Conservation (phyloP, 2,113 vertebrate genomes). For the Daphoenositta chrysoptera region DNA sequence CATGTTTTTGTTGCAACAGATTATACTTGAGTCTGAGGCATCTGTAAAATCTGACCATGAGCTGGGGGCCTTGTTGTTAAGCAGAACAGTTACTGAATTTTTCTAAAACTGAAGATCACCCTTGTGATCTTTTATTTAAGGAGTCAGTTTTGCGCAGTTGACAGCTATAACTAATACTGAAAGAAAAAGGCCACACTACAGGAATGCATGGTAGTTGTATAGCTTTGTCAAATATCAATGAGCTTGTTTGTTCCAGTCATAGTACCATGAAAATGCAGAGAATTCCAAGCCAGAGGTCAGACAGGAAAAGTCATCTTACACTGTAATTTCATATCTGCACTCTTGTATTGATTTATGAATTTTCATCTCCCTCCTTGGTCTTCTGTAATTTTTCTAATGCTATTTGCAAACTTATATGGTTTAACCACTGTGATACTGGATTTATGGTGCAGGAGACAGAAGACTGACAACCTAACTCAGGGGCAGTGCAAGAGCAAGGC, state of each 20-base stretch:
- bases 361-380: not conserved
- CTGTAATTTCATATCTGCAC: not conserved
- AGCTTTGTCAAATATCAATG: conserved; percentile 21
- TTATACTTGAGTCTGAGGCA: not conserved
- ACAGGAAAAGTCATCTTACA: not conserved
- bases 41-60: not conserved
- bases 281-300: not conserved
- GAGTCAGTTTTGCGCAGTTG: not conserved
- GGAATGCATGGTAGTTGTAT: not conserved
- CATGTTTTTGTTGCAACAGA: not conserved
- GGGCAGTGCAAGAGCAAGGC: not conserved
- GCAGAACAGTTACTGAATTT: not conserved
- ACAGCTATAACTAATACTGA: not conserved
- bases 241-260: not conserved
- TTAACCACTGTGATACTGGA: not conserved
- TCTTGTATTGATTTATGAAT: not conserved
- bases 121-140: not conserved
- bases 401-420: not conserved
- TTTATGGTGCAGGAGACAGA: not conserved
- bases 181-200: not conserved
- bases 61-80: not conserved
- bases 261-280: not conserved
- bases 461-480: not conserved
- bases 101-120: accelerated
- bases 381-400: not conserved